Conservation (phyloP, 2,888 invertebrate species). For the Sthenelais limicola region DNA sequence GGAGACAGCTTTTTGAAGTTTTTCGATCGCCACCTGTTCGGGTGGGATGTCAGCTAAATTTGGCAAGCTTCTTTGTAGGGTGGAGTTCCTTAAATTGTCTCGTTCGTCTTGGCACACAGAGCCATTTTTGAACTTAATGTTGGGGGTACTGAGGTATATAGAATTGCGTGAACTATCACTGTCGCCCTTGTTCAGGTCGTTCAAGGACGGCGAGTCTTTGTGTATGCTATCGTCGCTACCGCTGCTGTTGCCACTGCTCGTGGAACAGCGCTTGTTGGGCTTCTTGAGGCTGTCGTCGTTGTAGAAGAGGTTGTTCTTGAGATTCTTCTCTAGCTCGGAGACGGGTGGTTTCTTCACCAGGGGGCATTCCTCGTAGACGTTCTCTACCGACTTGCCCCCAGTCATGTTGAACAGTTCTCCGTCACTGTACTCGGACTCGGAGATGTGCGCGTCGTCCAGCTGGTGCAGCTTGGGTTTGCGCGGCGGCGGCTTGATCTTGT, state of each 20-base stretch:
- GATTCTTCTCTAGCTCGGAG: conserved; percentile 35
- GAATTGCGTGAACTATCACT: conserved; percentile 40
- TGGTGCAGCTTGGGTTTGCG: conserved; percentile 29
- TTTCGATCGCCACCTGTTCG: conserved; percentile 21
- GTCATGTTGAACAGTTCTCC: conserved; percentile 42
- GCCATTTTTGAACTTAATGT: conserved; percentile 43
- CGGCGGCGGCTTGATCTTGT: conserved; percentile 44
- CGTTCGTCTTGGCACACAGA: not conserved
- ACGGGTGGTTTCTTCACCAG: conserved; percentile 17
- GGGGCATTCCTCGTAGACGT: conserved; percentile 41
- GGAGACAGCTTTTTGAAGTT: conserved; percentile 25
- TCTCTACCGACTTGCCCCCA: conserved; percentile 24
- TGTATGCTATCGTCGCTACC: conserved; percentile 14
- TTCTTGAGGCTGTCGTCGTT: conserved; percentile 13
- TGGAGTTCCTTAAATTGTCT: conserved; percentile 27
- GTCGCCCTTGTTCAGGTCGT: conserved; percentile 44
- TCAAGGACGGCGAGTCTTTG: conserved; percentile 38
- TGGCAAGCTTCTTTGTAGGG: conserved; percentile 36
- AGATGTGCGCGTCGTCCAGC: conserved; percentile 35
- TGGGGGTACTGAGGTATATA: conserved; percentile 43
- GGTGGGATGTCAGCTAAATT: conserved; percentile 24
- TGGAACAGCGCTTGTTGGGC: conserved; percentile 24
- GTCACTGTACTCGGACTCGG: conserved; percentile 43
- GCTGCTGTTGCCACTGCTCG: conserved; percentile 29
- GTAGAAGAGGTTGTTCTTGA: conserved; percentile 21